Evolutionary conservation across 2,113 vertebrate species (phyloP).

Genomic region (Pelmatolapia mariae): DNA sequence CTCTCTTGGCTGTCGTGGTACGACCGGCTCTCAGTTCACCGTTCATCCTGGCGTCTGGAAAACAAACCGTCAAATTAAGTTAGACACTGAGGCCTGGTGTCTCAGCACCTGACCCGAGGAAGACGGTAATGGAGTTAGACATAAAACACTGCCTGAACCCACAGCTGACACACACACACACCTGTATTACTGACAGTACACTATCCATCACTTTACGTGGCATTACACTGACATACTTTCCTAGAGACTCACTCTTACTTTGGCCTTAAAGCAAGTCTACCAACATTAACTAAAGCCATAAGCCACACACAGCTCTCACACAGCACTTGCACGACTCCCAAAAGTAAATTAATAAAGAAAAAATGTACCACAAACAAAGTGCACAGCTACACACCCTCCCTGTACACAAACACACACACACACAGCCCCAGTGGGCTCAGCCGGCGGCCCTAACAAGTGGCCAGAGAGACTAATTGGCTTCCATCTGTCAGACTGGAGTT

Average conservation of each 20-base stretch:
- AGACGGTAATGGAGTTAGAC: not conserved
- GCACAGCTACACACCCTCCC: not conserved
- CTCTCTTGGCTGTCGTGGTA: constrained; percentile 7
- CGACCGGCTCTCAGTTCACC: constrained; percentile 29
- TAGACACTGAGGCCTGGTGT: not conserved
- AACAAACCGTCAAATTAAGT: not conserved
- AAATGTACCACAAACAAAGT: not conserved
- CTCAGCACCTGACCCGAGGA: not conserved
- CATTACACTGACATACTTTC: not conserved
- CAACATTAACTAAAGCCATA: not conserved
- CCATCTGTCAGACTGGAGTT: constrained; percentile 34
- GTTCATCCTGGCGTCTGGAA: constrained; percentile 32
- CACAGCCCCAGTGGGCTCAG: not conserved
- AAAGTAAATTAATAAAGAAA: not conserved
- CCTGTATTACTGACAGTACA: not conserved
- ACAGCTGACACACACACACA: not conserved
- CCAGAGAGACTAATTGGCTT: constrained; percentile 27
- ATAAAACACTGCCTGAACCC: not conserved
- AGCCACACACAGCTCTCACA: not conserved
- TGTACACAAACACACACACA: not conserved
- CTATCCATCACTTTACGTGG: not conserved
- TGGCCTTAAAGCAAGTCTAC: not conserved
- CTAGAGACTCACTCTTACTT: not conserved
- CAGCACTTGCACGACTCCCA: not conserved
- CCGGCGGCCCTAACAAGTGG: not conserved